Base-by-base conservation (phyloP, 2,113 vertebrate genomes). In the Microcebus tavaratra region DNA sequence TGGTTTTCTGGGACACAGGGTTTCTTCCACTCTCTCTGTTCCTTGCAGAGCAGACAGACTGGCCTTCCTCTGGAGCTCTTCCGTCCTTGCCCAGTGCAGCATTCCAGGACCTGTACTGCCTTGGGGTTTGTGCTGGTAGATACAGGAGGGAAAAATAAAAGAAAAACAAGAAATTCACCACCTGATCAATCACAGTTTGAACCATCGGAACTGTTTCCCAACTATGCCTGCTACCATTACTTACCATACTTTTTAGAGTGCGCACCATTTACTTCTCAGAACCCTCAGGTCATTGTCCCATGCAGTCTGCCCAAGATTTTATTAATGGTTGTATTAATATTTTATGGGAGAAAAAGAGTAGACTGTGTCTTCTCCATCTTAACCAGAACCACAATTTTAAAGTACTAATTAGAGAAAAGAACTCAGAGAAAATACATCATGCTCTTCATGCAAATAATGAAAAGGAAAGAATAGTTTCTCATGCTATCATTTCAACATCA, bases 281-380 rank as follows among this genome's bases (percentile, higher is more conserved):
- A 20, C 45, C 36, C 21, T 57, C 3, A 1, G 15, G 5, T 27
- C 14, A 7, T 23, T 10, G 29, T 59, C 39, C 29, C 27, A 27
- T 59, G 29, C 14, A 20, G 7, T 2, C 31, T 39, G 2, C 11
- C 13, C 3, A 5, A 31, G 0, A 1, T 20, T 75, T n/a, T 29
- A 17, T 55, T 55, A 55, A 55, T 18, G 53, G 1, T 23, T 70
- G 21, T 50, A 20, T 55, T 18, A 55, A 55, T 55, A 55, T n/a
- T 50, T 63, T 23, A 7, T 8, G 45, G 50, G 50, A 8, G 23
- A 42, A 5, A 11, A 70, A 36, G 63, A 50, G 6, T 17, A 13
- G 36, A 42, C 4, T 21, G 14, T 67, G 31, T 34, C 31, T 67
- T 67, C 65, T 67, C 65, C 65, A 67, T 67, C 31, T 67, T 67